Evolutionary conservation across 2,888 invertebrate genomes (phyloP).

Genomic region (Caenorhabditis japonica): DNA sequence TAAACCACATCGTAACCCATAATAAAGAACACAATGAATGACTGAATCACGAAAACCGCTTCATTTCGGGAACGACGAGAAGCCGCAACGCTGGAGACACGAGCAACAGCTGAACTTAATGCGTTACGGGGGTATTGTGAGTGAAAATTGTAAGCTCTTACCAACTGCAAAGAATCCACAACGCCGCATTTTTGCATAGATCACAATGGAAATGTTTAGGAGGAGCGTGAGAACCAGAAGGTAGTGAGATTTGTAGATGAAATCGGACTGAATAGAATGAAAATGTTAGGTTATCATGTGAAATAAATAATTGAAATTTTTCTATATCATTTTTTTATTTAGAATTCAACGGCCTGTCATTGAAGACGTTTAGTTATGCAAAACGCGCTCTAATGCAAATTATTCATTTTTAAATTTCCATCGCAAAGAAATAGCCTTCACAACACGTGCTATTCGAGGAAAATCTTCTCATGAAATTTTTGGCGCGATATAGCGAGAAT

Average conservation of each 20-base stretch:
- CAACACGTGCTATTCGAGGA: no score
- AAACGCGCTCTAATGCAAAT: no score
- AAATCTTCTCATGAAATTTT: no score
- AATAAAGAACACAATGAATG: conserved; percentile 25
- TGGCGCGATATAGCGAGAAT: no score
- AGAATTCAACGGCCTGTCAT: no score
- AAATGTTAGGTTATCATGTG: no score
- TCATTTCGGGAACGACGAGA: conserved; percentile 26
- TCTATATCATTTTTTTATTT: no score
- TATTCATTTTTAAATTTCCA: no score
- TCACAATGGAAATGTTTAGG: conserved; percentile 27
- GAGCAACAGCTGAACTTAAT: conserved; percentile 20
- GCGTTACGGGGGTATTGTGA: no score
- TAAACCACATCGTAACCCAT: conserved; percentile 34
- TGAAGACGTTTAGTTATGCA: no score
- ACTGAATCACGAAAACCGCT: conserved; percentile 27
- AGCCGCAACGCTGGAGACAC: conserved; percentile 22
- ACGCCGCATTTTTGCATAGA: conserved; percentile 30
- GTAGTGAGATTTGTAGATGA: conserved; percentile 40
- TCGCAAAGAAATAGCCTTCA: no score
- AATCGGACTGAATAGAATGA: conserved; percentile 40
- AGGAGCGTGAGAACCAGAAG: conserved; percentile 31
- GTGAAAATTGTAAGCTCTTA: conserved; percentile 11
- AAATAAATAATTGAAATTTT: no score
- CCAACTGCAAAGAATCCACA: conserved; percentile 29